Base-by-base conservation (phyloP, 2,113 vertebrate species). In the Accipiter cooperii region DNA sequence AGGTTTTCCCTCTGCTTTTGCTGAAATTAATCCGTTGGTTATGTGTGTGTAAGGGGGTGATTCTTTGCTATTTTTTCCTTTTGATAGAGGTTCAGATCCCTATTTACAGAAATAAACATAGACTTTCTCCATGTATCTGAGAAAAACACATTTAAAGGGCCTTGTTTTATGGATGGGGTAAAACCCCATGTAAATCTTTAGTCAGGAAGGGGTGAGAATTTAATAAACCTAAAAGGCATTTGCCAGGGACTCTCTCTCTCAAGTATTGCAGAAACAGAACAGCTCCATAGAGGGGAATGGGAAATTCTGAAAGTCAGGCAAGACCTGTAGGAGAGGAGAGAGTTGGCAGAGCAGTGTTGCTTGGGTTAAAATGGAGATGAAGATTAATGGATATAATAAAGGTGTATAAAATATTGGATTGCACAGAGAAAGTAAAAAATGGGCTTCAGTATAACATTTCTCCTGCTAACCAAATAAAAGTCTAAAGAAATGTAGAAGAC, bases 1-100 rank as follows among this genome's bases (percentile, higher is more conserved):
- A 66, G 94, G 78, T 94, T 93, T 96, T 96, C 42, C 63, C 54
- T 82, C 46, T 88, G 66, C 82, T 91, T 17, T 71, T 76, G 54
- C 58, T 91, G 71, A 96, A 97, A 94, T 95, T 42, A 96, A 94
- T 95, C 54, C 17, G 1, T 9, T 69, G 73, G 42, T 6, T 70
- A 22, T 17, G 25, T 19, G 46, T 21, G 29, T 46, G 36, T 46
- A 22, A 46, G 8, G 51, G 20, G 36, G 25, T 70, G 44, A 60
- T 89, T 93, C 68, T 93, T 86, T 71, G 8, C 34, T 89, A 12
- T 85, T 93, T 87, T 91, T 91, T 66, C 25, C n/a, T 89, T 92
- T 76, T 87, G 26, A 65, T 3, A 80, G 75, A 74, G 21, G 33
- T 73, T 94, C 66, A 69, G 65, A 87, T 73, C 21, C 31, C 49